A percentile compares a stretch with the other conserved stretches of the same genome.
Conservation (phyloP, 2,797 vertebrate genomes). For the Tenualosa ilisha region DNA sequence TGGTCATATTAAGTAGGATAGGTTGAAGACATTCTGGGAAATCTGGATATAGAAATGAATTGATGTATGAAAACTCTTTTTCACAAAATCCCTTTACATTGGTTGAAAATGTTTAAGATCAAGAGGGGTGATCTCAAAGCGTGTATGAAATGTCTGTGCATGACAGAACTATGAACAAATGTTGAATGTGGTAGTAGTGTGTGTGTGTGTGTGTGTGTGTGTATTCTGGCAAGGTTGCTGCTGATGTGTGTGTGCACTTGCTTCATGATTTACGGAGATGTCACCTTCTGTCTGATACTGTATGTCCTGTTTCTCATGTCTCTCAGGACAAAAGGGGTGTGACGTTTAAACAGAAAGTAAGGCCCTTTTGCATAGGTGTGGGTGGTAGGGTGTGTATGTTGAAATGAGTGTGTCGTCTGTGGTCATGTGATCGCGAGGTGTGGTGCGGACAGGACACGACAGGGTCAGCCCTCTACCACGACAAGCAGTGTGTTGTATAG, state of each 20-base stretch:
- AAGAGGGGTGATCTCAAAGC: neutral
- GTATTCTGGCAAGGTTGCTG: neutral
- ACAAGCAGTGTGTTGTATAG: conserved; percentile 19
- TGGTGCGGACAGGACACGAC: neutral
- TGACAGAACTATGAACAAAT: conserved; percentile 4
- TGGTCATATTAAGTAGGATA: neutral
- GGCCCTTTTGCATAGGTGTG: neutral
- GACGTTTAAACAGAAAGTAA: neutral
- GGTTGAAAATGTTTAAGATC: neutral
- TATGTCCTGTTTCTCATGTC: neutral
- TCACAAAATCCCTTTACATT: neutral
- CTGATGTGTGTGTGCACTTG: conserved; percentile 4
- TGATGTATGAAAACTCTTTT: neutral
- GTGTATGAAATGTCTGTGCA: neutral
- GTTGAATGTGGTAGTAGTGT: neutral
- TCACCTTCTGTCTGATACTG: neutral
- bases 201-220: conserved; percentile 12
- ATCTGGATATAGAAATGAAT: neutral
- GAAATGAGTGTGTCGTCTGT: conserved; percentile 5
- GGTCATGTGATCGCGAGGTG: neutral
- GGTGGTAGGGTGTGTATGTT: neutral
- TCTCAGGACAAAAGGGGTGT: conserved; percentile 13
- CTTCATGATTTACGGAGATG: neutral
- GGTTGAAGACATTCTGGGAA: neutral
- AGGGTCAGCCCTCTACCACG: conserved; percentile 9